A percentile compares a stretch with the other conserved stretches of the same genome.
phyloP scores from a whole-genome alignment of 2,888 invertebrate genomes.

The Patella depressa region DNA sequence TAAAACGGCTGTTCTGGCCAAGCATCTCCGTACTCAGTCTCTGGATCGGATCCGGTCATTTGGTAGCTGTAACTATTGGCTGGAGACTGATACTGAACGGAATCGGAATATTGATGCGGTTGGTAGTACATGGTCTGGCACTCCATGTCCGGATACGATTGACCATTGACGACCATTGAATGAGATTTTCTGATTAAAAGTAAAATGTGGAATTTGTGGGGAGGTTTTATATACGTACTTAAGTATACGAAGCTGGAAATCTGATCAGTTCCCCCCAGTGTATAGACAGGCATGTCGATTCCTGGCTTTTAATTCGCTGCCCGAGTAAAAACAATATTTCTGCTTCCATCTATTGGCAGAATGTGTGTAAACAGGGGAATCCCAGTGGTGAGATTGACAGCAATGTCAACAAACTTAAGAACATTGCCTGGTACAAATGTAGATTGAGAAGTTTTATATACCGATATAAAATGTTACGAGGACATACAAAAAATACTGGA shows the following conservation, averaged over 20 bases:
- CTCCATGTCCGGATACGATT: background rate
- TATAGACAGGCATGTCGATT: too few relatives aligned
- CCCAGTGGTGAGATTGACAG: constrained; percentile 4
- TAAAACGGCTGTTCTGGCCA: background rate
- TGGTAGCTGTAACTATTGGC: background rate
- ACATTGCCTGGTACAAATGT: too few relatives aligned
- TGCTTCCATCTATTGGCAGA: background rate
- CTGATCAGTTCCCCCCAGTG: background rate
- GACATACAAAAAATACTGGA: too few relatives aligned
- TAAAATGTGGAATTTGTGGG: too few relatives aligned
- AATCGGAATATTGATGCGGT: background rate
- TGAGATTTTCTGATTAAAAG: too few relatives aligned
- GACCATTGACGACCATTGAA: background rate
- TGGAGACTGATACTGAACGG: background rate
- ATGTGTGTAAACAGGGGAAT: background rate
- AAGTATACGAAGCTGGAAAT: background rate
- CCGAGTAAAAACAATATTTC: background rate
- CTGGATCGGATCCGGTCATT: background rate
- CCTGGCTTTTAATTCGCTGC: constrained; percentile 7
- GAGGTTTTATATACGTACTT: background rate
- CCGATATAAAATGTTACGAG: too few relatives aligned
- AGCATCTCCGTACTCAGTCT: background rate
- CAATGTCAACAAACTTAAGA: background rate
- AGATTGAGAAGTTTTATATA: too few relatives aligned
- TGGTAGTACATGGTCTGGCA: constrained; percentile 1